phyloP scores from a whole-genome alignment of 2,888 invertebrate genomes.

The Neocrepidodera transversa region DNA sequence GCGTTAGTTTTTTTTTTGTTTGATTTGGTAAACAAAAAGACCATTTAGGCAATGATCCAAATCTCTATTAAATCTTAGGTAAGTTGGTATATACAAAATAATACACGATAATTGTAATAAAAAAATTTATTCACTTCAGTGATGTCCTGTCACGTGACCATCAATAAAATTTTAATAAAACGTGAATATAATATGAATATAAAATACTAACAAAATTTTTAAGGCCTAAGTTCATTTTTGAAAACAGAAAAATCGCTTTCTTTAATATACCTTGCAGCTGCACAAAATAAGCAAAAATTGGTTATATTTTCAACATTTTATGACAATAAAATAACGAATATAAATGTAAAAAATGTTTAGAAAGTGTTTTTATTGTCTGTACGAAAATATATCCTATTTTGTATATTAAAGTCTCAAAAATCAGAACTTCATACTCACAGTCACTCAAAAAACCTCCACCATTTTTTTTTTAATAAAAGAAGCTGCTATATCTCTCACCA shows the following conservation, averaged over 20 bases:
- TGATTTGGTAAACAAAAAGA: no score
- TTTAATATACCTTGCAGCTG: background rate
- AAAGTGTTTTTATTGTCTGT: background rate
- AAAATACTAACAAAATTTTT: conserved; percentile 56
- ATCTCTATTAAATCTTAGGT: no score
- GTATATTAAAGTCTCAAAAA: conserved; percentile 19
- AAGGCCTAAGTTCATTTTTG: conserved; percentile 51
- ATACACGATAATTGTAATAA: conserved; percentile 16
- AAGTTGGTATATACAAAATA: no score
- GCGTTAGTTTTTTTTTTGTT: no score
- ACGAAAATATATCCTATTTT: background rate
- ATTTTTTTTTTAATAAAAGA: conserved; percentile 45
- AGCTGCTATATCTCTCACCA: conserved; percentile 45
- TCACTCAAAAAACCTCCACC: conserved; percentile 54
- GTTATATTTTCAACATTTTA: no score
- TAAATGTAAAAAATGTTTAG: background rate
- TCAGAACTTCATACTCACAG: conserved; percentile 39
- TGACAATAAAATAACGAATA: background rate
- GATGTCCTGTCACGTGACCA: conserved; percentile 55
- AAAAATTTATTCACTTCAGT: conserved; percentile 52
- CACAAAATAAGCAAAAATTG: no score
- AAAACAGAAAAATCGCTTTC: conserved; percentile 27
- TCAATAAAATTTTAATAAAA: conserved; percentile 56
- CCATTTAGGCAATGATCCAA: no score
- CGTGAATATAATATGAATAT: conserved; percentile 58